phyloP scores from a whole-genome alignment of 1,140 invertebrate genomes.

The Andrena cerasifolii region DNA sequence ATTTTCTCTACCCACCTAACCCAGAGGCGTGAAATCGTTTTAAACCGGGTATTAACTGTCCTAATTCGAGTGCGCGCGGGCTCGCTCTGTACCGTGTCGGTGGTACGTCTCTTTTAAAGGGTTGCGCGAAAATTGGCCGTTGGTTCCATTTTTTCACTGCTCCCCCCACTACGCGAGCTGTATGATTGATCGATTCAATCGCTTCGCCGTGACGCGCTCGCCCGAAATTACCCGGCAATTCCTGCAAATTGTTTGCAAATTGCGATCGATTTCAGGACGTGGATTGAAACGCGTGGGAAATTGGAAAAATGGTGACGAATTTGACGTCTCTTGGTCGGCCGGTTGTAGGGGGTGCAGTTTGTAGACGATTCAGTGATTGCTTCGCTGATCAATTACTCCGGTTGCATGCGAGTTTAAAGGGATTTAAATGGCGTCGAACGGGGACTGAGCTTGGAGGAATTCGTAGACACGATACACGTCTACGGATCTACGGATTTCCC shows the following conservation, averaged over 20 bases:
- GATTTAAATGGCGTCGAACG: neutral
- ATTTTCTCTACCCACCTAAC: no score
- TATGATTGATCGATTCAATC: constrained; percentile 60
- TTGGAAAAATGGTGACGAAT: constrained; percentile 4
- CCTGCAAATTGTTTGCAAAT: constrained; percentile 69
- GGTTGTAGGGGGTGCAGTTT: neutral
- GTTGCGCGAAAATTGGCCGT: constrained; percentile 27
- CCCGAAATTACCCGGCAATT: constrained; percentile 63
- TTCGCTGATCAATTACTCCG: no score
- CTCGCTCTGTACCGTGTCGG: neutral
- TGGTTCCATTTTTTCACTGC: neutral
- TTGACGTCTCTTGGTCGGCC: neutral
- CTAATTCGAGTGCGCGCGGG: neutral
- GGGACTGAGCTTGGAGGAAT: constrained; percentile 14
- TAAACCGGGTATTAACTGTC: constrained; percentile 31
- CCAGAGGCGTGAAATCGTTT: neutral
- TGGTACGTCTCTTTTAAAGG: neutral
- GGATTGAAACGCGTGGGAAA: constrained; percentile 41
- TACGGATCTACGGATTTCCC: constrained; percentile 47
- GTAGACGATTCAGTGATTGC: neutral
- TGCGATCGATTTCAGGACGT: constrained; percentile 52
- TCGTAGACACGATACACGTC: constrained; percentile 31
- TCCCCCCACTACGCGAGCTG: neutral
- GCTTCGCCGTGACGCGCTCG: constrained; percentile 28
- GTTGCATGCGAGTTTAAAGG: neutral